phyloP scores from a whole-genome alignment of 1,140 invertebrate genomes.

The Phortica variegata region DNA sequence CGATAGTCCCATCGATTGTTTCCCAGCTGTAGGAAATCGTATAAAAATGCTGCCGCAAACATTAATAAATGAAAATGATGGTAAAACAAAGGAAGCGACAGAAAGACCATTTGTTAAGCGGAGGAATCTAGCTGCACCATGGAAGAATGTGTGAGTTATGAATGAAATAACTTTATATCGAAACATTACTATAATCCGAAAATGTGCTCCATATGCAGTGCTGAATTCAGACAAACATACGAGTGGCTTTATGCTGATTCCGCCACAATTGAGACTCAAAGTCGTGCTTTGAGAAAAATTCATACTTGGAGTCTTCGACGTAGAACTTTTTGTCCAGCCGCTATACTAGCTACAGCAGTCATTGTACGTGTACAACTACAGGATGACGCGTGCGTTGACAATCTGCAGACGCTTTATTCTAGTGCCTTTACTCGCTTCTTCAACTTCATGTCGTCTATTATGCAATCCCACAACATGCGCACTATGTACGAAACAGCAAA shows the following conservation, averaged over 20 bases:
- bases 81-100: no score
- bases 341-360: slow-evolving; percentile 41
- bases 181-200: not conserved
- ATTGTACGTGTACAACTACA: slow-evolving; percentile 36
- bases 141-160: slow-evolving; percentile 9
- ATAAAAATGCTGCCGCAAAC: no score
- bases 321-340: slow-evolving; percentile 42
- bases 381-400: slow-evolving; percentile 15
- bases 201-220: slow-evolving; percentile 17
- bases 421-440: slow-evolving; percentile 47
- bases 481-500: slow-evolving; percentile 50
- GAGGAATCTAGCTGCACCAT: not conserved
- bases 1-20: no score
- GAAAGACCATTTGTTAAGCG: slow-evolving; percentile 1
- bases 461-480: slow-evolving; percentile 35
- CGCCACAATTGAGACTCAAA: slow-evolving; percentile 6
- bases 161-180: not conserved
- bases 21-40: no score
- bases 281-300: slow-evolving; percentile 27
- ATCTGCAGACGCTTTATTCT: slow-evolving; percentile 35
- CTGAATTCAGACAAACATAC: slow-evolving; percentile 39
- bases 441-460: slow-evolving; percentile 55
- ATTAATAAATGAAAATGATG: no score
- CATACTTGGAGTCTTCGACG: slow-evolving; percentile 45
- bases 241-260: slow-evolving; percentile 27